Evolutionary conservation across 2,797 vertebrate genomes (phyloP).

Genomic region (Iguana delicatissima): DNA sequence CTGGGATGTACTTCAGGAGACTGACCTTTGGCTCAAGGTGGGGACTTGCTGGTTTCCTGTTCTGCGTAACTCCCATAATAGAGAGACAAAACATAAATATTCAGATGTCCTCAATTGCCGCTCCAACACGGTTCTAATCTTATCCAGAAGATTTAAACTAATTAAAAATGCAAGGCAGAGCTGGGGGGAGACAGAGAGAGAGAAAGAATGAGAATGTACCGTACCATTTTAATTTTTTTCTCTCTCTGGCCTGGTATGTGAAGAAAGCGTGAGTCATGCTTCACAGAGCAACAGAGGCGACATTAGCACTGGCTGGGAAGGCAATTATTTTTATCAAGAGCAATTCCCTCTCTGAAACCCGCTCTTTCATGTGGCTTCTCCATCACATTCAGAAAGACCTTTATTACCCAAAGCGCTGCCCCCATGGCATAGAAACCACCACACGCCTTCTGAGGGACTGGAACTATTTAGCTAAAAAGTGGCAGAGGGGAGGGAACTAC

Average conservation of each 20-base stretch:
- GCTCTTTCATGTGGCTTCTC: background rate
- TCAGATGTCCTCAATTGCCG: background rate
- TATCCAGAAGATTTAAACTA: slow-evolving; percentile 12
- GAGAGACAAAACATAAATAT: background rate
- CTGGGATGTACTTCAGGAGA: background rate
- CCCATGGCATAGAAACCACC: too few relatives aligned
- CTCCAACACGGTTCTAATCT: background rate
- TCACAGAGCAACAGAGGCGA: slow-evolving; percentile 1
- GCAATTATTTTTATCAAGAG: slow-evolving; percentile 42
- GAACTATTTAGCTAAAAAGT: background rate
- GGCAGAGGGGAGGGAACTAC: too few relatives aligned
- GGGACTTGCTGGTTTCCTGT: background rate
- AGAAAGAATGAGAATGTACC: background rate
- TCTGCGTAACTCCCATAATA: background rate
- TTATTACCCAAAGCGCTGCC: background rate
- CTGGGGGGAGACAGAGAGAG: too few relatives aligned
- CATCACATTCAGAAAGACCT: background rate
- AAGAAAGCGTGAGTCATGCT: slow-evolving; percentile 12
- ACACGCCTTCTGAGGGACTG: background rate
- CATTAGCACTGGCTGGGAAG: slow-evolving; percentile 13
- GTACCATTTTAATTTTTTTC: background rate
- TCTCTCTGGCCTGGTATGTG: background rate
- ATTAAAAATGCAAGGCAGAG: background rate
- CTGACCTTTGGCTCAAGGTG: background rate
- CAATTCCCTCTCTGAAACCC: background rate